Evolutionary conservation across 2,888 invertebrate genomes (phyloP), one percentile per base, ranked within the genome.

Genomic region (Eupithecia centaureata): DNA sequence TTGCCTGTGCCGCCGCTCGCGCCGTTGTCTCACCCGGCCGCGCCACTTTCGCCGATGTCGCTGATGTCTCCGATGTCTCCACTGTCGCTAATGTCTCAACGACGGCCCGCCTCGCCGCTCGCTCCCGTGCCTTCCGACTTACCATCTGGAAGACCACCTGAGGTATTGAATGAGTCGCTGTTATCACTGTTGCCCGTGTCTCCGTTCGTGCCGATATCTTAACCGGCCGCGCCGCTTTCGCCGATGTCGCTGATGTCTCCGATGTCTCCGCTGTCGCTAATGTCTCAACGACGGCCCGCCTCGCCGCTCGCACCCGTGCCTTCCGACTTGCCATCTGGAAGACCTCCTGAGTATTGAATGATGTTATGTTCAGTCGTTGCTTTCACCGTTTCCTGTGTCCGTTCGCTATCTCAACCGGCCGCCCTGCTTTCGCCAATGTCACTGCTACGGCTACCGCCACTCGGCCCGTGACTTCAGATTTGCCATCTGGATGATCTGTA

Each of bases 61-160:
- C 76, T 89, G 10, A 84, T 88, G 38, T 74, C 90, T 4, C 63
- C 73, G n/a, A n/a, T n/a, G n/a, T n/a, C n/a, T n/a, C n/a, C n/a
- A n/a, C 60, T 73, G 47, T 66, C 62, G 30, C 59, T 88, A 33
- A 66, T 72, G 62, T 78, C 83, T 54, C 85, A 67, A 86, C 73
- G 69, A 51, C 75, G 67, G 61, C 73, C 70, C 68, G 63, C 72
- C 7, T 72, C 76, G 25, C 74, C 77, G 22, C 78, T 78, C 4
- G 75, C 83, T 61, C 82, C 82, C 0, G 86, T 83, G 38, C 87
- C 89, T 0, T 80, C 87, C 0, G 91, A 91, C 10, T 69, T 90
- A 65, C 91, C 90, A 0, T 87, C 91, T 1, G 91, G 90, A 18
- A 78, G 90, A 60, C 91, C 91, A 47, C 91, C 91, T 15, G 92